phyloP scores from a whole-genome alignment of 2,797 vertebrate genomes.

The Nasua narica region DNA sequence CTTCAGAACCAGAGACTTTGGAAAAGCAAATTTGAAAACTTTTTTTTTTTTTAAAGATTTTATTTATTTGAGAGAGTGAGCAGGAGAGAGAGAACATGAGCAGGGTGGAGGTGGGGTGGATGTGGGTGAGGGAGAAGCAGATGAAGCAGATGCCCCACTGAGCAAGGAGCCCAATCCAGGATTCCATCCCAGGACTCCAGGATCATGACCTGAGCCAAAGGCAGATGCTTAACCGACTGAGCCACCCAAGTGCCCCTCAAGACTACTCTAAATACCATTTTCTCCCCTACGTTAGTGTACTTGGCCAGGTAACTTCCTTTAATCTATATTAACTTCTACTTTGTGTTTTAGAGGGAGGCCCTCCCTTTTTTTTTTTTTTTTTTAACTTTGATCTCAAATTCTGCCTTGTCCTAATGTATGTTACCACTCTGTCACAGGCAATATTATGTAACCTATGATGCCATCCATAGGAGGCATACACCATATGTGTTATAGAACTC shows the following conservation, averaged over 20 bases:
- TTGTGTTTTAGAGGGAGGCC: background rate
- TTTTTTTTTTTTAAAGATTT: background rate
- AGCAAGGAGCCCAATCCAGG: background rate
- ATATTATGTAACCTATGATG: background rate
- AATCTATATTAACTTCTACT: slow-evolving; percentile 25
- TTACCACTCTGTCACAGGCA: background rate
- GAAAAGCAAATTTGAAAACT: slow-evolving; percentile 16
- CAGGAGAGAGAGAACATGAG: background rate
- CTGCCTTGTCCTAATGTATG: background rate
- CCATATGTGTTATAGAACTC: background rate
- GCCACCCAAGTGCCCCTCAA: background rate
- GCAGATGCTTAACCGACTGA: background rate
- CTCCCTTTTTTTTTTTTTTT: background rate
- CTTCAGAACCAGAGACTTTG: slow-evolving; percentile 9
- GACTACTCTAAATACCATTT: background rate
- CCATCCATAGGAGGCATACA: background rate
- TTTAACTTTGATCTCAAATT: background rate
- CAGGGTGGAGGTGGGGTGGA: background rate
- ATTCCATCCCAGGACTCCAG: background rate
- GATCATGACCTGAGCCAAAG: background rate
- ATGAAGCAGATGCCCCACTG: background rate
- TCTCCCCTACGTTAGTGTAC: background rate
- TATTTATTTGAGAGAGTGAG: background rate
- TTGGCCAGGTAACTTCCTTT: background rate
- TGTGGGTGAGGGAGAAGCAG: background rate